Evolutionary conservation across 2,113 vertebrate species (phyloP).

Genomic region (Pungitius pungitius): DNA sequence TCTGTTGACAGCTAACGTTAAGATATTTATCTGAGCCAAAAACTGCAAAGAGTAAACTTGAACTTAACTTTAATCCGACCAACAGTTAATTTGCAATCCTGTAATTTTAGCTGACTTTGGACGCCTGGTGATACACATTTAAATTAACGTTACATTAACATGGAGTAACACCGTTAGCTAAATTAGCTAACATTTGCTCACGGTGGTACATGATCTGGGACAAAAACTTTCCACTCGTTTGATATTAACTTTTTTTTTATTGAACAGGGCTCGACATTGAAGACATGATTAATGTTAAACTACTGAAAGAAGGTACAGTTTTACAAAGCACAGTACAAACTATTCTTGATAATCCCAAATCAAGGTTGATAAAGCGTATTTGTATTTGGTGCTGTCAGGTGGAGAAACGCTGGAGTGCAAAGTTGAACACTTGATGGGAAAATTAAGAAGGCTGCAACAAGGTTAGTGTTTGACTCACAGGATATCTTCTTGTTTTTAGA

Average conservation of each 20-base stretch:
- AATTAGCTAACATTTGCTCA: background rate
- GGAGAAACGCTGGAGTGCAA: constrained; percentile 34
- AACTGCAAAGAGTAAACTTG: background rate
- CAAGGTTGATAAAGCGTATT: background rate
- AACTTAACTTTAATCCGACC: background rate
- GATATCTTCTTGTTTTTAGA: background rate
- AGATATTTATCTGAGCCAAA: background rate
- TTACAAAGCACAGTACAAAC: background rate
- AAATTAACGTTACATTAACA: background rate
- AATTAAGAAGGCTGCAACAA: constrained; percentile 59
- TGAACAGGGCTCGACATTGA: constrained; percentile 40
- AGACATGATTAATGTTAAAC: constrained; percentile 17
- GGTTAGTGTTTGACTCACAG: constrained; percentile 44
- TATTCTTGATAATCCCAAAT: background rate
- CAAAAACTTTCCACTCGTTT: no score
- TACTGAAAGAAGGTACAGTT: constrained; percentile 22
- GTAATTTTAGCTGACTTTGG: background rate
- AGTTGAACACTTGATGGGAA: constrained; percentile 53
- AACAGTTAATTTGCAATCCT: background rate
- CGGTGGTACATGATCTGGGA: background rate
- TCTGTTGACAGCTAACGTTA: background rate
- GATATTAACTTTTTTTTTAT: background rate
- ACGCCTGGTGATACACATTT: background rate
- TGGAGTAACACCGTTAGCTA: background rate
- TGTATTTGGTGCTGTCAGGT: constrained; percentile 14